Conservation (phyloP, 2,888 invertebrate species). For the Hyposoter didymator region DNA sequence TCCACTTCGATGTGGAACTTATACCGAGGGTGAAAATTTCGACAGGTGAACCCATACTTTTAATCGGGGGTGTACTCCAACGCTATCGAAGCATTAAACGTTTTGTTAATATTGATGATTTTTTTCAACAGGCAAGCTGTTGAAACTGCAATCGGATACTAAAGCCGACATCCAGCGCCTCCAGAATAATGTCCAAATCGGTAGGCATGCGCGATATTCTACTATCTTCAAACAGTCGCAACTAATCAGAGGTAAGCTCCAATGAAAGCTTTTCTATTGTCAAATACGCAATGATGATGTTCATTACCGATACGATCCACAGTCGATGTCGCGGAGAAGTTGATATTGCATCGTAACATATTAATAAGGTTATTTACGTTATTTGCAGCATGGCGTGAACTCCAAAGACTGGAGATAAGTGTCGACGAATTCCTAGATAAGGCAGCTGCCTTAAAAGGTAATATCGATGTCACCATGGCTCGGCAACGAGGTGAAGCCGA, state of each 20-base stretch:
- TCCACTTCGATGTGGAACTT: too few species aligned
- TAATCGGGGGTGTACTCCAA: too few species aligned
- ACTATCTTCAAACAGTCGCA: constrained; percentile 7
- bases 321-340: neutral
- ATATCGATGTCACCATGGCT: neutral
- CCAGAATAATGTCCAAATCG: constrained; percentile 15
- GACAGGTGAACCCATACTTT: too few species aligned
- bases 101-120: too few species aligned
- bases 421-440: constrained; percentile 15
- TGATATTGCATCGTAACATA: neutral
- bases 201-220: constrained; percentile 27
- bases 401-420: constrained; percentile 11
- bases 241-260: constrained; percentile 16
- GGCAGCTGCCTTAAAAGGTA: constrained; percentile 3
- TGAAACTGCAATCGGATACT: constrained; percentile 4
- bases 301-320: neutral
- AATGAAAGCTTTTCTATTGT: neutral
- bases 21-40: too few species aligned
- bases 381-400: constrained; percentile 31
- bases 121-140: constrained; percentile 5
- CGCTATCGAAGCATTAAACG: too few species aligned
- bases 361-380: neutral
- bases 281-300: neutral
- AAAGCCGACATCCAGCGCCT: constrained; percentile 10
- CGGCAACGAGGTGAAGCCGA: neutral